Conservation (phyloP, 2,888 invertebrate species). For the Steinernema carpocapsae region DNA sequence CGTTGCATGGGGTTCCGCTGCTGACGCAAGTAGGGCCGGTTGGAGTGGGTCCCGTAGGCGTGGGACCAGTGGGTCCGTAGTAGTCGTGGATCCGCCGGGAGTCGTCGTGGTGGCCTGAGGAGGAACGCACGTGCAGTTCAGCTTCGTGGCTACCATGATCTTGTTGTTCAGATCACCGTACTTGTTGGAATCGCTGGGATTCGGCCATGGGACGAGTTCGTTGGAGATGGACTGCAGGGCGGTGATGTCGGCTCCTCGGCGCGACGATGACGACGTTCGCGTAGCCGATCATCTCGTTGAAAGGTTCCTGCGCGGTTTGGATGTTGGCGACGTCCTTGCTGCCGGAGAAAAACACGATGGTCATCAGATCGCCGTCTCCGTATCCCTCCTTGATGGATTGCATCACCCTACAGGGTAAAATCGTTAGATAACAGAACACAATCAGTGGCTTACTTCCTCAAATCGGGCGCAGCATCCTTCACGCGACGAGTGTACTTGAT, state of each 20-base stretch:
- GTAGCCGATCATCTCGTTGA: background rate
- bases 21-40: background rate
- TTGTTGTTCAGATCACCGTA: background rate
- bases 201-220: background rate
- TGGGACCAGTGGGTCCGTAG: background rate
- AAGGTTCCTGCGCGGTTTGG: background rate
- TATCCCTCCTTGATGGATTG: too few species aligned
- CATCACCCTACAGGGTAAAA: too few species aligned
- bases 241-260: background rate
- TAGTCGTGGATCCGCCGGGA: background rate
- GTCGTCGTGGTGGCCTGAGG: background rate
- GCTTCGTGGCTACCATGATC: conserved; percentile 12
- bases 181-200: background rate
- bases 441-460: background rate
- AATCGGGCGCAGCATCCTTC: background rate
- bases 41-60: background rate
- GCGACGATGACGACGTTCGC: conserved; percentile 13
- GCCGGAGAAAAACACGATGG: background rate
- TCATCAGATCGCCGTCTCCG: background rate
- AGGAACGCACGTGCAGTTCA: background rate
- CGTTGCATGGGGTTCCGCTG: background rate
- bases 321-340: conserved; percentile 6
- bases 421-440: too few species aligned
- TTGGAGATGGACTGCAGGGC: background rate
- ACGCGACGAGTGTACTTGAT: background rate